Conservation (phyloP, 2,797 vertebrate species). For the Potorous gilbertii region DNA sequence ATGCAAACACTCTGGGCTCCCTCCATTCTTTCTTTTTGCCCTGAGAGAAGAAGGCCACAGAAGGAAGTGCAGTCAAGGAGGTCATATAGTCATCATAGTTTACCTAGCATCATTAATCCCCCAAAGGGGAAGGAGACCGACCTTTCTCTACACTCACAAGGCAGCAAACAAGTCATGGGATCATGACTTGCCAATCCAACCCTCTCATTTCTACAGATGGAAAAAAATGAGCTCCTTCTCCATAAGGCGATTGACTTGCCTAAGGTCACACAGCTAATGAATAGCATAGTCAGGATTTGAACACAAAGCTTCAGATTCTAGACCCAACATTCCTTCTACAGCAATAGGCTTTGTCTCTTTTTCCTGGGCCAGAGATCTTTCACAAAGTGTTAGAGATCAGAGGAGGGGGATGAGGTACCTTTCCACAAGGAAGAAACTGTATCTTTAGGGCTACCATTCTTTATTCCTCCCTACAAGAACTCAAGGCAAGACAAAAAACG, state of each 20-base stretch:
- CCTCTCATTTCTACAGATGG: background rate
- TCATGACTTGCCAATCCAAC: background rate
- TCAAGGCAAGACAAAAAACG: conserved; percentile 58
- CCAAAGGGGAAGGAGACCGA: background rate
- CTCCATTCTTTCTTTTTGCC: background rate
- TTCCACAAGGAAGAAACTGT: background rate
- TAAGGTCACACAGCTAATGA: background rate
- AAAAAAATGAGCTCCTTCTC: background rate
- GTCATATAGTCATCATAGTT: background rate
- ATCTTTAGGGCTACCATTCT: conserved; percentile 42
- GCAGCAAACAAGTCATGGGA: background rate
- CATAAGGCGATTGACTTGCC: background rate
- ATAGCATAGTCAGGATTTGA: background rate
- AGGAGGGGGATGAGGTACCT: background rate
- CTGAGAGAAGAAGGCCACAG: background rate
- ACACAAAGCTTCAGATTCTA: background rate
- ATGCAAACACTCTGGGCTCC: background rate
- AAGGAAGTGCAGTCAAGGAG: background rate
- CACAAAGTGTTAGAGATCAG: background rate
- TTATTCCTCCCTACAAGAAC: conserved; percentile 49
- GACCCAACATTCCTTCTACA: too few relatives aligned
- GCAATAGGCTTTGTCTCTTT: background rate
- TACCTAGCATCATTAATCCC: background rate
- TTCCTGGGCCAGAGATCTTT: background rate
- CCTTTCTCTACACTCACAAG: background rate